Evolutionary conservation across 2,797 vertebrate genomes (phyloP).

Genomic region (Eulemur mongoz): DNA sequence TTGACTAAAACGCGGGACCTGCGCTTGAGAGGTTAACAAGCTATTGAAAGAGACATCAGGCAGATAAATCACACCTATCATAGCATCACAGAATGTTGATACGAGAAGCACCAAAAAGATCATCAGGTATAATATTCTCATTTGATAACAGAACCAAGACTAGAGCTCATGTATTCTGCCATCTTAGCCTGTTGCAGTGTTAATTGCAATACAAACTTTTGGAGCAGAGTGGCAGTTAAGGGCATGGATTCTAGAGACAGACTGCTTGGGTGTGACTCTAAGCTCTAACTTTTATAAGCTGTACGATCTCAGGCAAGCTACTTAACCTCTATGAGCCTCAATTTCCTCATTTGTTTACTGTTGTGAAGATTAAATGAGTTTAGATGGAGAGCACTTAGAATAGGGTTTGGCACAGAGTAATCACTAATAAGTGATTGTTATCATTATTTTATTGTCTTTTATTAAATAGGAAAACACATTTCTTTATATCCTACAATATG

Average conservation of each 20-base stretch:
- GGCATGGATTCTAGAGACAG: not conserved
- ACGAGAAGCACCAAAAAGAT: not conserved
- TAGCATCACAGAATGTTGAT: slow-evolving; percentile 11
- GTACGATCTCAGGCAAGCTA: not conserved
- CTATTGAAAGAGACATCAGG: not conserved
- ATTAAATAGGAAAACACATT: slow-evolving; percentile 17
- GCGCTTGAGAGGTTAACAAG: not conserved
- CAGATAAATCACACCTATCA: not conserved
- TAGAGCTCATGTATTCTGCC: not conserved
- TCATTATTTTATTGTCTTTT: slow-evolving; percentile 27
- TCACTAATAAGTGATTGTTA: not conserved
- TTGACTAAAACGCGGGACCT: not conserved
- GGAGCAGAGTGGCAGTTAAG: not conserved
- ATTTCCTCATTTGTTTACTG: not conserved
- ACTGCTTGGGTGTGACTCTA: not conserved
- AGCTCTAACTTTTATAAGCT: not conserved
- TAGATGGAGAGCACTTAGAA: not conserved
- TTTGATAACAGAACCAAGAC: not conserved
- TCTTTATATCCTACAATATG: not conserved
- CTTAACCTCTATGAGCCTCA: not conserved
- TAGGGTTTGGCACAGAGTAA: not conserved
- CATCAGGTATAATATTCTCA: not conserved
- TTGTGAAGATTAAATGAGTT: not conserved
- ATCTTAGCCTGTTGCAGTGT: not conserved
- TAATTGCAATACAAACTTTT: not conserved